Percentiles rank a stretch among this genome's conserved stretches.
These are phyloP conservation scores for Drosophila orosa DNA, from an alignment of 1,140 invertebrate genomes.

Conservation along the genomic window DNA sequence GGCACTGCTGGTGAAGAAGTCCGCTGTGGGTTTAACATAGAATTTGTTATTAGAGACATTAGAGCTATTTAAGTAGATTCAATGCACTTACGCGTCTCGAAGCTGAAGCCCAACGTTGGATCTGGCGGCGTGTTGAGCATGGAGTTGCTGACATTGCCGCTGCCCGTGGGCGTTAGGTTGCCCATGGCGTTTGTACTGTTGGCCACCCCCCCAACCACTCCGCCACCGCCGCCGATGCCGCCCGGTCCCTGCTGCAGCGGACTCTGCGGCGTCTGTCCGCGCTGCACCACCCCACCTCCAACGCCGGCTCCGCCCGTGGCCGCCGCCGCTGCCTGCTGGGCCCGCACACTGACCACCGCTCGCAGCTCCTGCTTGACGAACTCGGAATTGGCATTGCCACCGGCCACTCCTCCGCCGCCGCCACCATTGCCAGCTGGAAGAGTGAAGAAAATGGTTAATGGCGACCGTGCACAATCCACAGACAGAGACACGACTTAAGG, in stretches of 20 bases:
- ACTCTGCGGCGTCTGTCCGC: conserved; percentile 79
- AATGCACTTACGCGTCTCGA: conserved; percentile 74
- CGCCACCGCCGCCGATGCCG: conserved; percentile 52
- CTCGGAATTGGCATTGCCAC: conserved; percentile 86
- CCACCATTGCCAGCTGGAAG: conserved; percentile 68
- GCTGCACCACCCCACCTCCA: conserved; percentile 53
- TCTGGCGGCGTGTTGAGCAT: conserved; percentile 80
- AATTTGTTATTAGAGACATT: not conserved
- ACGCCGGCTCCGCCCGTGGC: conserved; percentile 55
- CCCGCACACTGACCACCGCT: conserved; percentile 93
- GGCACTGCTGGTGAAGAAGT: conserved; percentile 77
- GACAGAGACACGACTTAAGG: conserved; percentile 23
- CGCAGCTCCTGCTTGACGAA: conserved; percentile 95
- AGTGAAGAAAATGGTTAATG: conserved; percentile 1
- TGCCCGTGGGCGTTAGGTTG: conserved; percentile 65
- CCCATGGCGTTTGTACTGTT: conserved; percentile 82
- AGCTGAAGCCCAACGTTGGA: conserved; percentile 79
- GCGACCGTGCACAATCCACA: not conserved
- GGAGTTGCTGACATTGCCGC: conserved; percentile 62
- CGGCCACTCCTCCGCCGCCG: conserved; percentile 45
- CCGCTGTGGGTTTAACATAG: conserved; percentile 37
- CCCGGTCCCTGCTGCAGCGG: conserved; percentile 75
- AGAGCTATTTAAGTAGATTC: not conserved
- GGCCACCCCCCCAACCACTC: conserved; percentile 37
- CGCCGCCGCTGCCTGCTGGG: conserved; percentile 85